Evolutionary conservation across 2,888 invertebrate genomes (phyloP).

Genomic region (Nasonovia ribisnigri): DNA sequence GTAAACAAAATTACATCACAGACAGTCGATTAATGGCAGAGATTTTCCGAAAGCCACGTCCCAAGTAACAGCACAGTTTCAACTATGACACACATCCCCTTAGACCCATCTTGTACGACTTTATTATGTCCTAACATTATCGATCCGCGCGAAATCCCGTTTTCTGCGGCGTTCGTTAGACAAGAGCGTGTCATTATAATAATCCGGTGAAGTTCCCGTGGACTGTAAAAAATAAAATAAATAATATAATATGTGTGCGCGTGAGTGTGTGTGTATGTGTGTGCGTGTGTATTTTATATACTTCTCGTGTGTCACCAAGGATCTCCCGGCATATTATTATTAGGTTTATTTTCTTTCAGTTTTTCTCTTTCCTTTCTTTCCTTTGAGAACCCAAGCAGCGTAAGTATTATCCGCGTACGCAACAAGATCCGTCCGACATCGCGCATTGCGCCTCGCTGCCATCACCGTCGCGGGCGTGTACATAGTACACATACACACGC

Average conservation of each 20-base stretch:
- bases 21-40: too few relatives aligned
- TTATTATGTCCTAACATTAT: background rate
- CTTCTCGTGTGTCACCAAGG: slow-evolving; percentile 19
- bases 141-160: background rate
- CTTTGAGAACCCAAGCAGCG: slow-evolving; percentile 5
- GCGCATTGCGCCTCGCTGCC: background rate
- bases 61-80: too few relatives aligned
- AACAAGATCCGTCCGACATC: slow-evolving; percentile 33
- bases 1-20: too few relatives aligned
- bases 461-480: background rate
- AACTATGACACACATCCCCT: too few relatives aligned
- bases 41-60: too few relatives aligned
- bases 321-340: slow-evolving; percentile 12
- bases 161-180: background rate
- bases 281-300: background rate
- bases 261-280: background rate
- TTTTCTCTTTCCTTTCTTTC: background rate
- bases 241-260: background rate
- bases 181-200: background rate
- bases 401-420: slow-evolving; percentile 23
- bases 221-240: background rate
- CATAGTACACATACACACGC: background rate
- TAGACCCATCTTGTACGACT: background rate
- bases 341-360: background rate
- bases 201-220: background rate